Evolutionary conservation across 1,140 invertebrate genomes (phyloP).

Genomic region (Phymorhynchus buccinoides): DNA sequence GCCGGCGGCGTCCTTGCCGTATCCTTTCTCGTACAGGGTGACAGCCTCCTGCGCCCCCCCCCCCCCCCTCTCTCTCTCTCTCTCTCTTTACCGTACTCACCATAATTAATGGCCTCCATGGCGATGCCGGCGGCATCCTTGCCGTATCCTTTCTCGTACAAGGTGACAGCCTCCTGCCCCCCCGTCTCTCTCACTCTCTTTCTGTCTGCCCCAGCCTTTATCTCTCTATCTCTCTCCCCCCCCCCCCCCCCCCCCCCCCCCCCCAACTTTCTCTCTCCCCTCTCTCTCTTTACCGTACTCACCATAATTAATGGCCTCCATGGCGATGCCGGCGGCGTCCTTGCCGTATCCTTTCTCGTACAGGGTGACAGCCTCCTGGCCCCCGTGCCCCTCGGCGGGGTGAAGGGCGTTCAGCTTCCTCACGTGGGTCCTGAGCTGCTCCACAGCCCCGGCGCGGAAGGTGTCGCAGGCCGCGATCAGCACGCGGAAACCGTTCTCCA

Average conservation of each 20-base stretch:
- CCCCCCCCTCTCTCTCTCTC: too few relatives aligned
- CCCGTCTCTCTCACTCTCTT: too few relatives aligned
- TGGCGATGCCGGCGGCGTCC: slow-evolving; percentile 97
- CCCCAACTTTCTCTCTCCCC: too few relatives aligned
- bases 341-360: slow-evolving; percentile 99
- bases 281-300: too few relatives aligned
- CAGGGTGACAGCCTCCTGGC: slow-evolving; percentile 88
- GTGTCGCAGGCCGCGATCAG: slow-evolving; percentile 99
- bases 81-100: too few relatives aligned
- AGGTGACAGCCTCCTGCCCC: slow-evolving; percentile 81
- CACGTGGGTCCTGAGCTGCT: slow-evolving; percentile 96
- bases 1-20: slow-evolving; percentile 77
- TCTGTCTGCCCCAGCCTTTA: too few relatives aligned
- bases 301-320: slow-evolving; percentile 93
- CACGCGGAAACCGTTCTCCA: slow-evolving; percentile 96
- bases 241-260: too few relatives aligned
- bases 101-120: slow-evolving; percentile 93
- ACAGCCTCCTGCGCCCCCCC: too few relatives aligned
- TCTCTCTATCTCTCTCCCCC: too few relatives aligned
- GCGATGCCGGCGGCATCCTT: slow-evolving; percentile 99
- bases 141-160: slow-evolving; percentile 98
- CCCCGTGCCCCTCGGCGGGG: slow-evolving; percentile 78
- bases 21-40: slow-evolving; percentile 95
- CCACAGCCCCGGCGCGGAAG: slow-evolving; percentile 98
- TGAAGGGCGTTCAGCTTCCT: slow-evolving; percentile 95